These are phyloP conservation scores for Ommatoiulus sabulosus DNA, from an alignment of 2,888 invertebrate genomes.

Conservation along the genomic window DNA sequence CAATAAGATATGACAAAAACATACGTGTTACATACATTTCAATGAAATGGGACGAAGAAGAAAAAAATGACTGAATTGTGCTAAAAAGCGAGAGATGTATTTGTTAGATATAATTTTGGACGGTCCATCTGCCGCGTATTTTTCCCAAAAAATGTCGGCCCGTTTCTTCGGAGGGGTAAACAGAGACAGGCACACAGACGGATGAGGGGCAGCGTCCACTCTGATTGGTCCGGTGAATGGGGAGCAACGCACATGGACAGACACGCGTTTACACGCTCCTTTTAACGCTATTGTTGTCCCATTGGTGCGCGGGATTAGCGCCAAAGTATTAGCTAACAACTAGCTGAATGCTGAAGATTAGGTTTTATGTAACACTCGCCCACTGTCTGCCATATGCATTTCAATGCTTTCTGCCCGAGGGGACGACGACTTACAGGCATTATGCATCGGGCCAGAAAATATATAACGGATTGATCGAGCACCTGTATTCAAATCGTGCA, in stretches of 20 bases:
- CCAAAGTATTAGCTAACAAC: not conserved
- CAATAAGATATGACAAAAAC: constrained; percentile 1
- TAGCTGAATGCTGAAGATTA: not conserved
- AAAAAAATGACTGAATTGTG: not conserved
- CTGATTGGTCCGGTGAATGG: not conserved
- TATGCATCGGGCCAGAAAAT: not conserved
- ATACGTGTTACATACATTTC: not conserved
- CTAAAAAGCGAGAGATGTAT: not conserved
- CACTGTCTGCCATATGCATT: not conserved
- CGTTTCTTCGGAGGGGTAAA: not conserved
- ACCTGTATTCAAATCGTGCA: not conserved
- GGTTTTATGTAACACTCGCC: constrained; percentile 25
- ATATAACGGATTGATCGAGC: not conserved
- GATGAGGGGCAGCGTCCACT: not conserved
- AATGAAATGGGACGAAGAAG: not conserved
- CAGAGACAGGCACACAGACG: not conserved
- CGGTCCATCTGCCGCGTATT: not conserved
- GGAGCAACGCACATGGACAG: not conserved
- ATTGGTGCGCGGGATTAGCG: not conserved
- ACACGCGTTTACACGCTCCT: constrained; percentile 20
- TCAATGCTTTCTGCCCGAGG: not conserved
- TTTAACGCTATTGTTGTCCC: not conserved
- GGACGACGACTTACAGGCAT: not conserved
- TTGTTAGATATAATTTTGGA: constrained; percentile 8
- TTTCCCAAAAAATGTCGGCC: not conserved